Percentiles rank a stretch among this genome's conserved stretches.
Evolutionary conservation across 2,888 invertebrate genomes (phyloP).

Genomic region (Tipula confusa): DNA sequence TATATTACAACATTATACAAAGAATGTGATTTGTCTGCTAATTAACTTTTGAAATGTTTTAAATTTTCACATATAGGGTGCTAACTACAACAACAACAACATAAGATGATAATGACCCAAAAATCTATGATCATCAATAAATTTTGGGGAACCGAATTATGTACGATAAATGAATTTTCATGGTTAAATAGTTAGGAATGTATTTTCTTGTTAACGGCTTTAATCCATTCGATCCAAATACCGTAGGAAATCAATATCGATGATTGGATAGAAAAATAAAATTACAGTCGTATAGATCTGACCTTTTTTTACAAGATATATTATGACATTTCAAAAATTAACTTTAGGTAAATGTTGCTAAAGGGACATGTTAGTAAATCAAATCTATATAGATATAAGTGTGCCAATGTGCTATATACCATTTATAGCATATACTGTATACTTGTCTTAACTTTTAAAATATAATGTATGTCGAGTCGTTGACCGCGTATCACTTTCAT

Average conservation of each 20-base stretch:
- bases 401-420: too few species aligned
- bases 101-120: neutral
- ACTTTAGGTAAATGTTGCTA: too few species aligned
- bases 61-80: neutral
- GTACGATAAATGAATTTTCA: slow-evolving; percentile 9
- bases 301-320: neutral
- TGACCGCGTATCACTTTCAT: too few species aligned
- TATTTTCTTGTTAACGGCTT: neutral
- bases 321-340: too few species aligned
- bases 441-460: too few species aligned
- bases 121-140: neutral
- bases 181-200: neutral
- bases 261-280: neutral
- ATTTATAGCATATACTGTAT: too few species aligned
- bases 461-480: too few species aligned
- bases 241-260: neutral
- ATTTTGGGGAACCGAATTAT: neutral
- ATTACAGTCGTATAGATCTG: neutral
- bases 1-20: neutral
- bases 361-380: too few species aligned
- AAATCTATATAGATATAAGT: too few species aligned
- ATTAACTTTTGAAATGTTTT: neutral
- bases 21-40: neutral
- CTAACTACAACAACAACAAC: neutral
- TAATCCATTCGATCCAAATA: neutral